Evolutionary conservation across 2,113 vertebrate genomes (phyloP).

Genomic region (Trematomus loennbergii): DNA sequence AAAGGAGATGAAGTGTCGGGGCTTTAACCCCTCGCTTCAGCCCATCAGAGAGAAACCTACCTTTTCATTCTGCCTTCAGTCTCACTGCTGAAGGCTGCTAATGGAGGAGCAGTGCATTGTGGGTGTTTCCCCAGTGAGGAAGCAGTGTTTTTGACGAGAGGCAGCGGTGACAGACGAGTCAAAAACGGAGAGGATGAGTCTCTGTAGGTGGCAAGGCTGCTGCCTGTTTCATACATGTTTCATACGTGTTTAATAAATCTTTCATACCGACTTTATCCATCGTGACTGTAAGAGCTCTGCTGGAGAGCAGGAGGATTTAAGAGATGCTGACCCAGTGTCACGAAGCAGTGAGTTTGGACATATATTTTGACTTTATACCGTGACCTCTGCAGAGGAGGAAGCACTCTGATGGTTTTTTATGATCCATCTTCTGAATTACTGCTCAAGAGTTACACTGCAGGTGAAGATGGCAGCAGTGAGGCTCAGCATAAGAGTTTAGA

Average conservation of each 20-base stretch:
- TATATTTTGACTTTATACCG: background rate
- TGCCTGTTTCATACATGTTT: slow-evolving; percentile 15
- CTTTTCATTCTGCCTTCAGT: background rate
- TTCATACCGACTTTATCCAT: background rate
- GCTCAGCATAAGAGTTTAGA: background rate
- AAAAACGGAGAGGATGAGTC: background rate
- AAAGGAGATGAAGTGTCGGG: slow-evolving; percentile 4
- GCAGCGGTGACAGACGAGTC: slow-evolving; percentile 1
- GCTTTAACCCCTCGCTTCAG: slow-evolving; percentile 4
- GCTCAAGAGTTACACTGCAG: background rate
- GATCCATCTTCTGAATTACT: background rate
- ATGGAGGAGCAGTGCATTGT: slow-evolving; percentile 43
- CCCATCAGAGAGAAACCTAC: background rate
- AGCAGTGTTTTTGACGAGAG: background rate
- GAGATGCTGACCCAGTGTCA: background rate
- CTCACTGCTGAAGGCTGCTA: background rate
- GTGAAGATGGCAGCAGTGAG: background rate
- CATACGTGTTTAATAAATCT: slow-evolving; percentile 11
- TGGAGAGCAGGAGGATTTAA: background rate
- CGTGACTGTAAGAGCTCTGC: background rate
- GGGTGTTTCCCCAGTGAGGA: slow-evolving; percentile 19
- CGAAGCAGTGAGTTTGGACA: background rate
- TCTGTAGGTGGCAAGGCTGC: background rate
- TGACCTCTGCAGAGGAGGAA: background rate
- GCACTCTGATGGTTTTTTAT: background rate